These are phyloP conservation scores for Trichechus manatus DNA, from an alignment of 2,113 vertebrate genomes.

Conservation along the genomic window DNA sequence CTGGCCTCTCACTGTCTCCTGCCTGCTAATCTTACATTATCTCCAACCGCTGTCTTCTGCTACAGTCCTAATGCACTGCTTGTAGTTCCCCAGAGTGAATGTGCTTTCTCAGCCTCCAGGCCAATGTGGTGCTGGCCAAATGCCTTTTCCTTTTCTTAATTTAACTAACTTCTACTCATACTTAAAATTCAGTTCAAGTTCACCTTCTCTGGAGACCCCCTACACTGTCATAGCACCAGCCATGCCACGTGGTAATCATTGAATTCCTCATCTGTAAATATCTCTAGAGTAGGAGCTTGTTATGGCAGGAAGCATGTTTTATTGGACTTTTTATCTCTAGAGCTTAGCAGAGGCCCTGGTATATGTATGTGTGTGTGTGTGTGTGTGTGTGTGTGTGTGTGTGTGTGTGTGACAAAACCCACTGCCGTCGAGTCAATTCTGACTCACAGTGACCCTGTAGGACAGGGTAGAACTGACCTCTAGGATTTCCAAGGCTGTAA, in stretches of 20 bases:
- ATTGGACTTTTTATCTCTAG: constrained; percentile 6
- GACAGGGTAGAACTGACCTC: no score
- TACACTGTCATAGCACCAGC: neutral
- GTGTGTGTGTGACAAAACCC: neutral
- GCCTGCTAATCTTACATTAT: neutral
- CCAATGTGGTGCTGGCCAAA: neutral
- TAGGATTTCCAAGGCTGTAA: no score
- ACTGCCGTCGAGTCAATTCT: no score
- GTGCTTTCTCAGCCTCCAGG: neutral
- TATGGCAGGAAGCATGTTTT: neutral
- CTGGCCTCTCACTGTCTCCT: neutral
- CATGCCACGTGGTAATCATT: neutral
- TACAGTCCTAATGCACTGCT: neutral
- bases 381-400: neutral
- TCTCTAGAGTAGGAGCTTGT: neutral
- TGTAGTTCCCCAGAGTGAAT: neutral
- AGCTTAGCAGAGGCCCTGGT: neutral
- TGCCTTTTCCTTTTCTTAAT: neutral
- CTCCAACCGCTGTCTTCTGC: neutral
- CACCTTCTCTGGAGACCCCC: neutral
- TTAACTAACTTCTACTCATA: neutral
- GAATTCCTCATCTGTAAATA: neutral
- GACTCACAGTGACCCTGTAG: no score
- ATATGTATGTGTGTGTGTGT: neutral
- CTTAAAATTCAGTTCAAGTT: constrained; percentile 13